Conservation (phyloP, 1,140 invertebrate species). For the Paraescarpia echinospica region DNA sequence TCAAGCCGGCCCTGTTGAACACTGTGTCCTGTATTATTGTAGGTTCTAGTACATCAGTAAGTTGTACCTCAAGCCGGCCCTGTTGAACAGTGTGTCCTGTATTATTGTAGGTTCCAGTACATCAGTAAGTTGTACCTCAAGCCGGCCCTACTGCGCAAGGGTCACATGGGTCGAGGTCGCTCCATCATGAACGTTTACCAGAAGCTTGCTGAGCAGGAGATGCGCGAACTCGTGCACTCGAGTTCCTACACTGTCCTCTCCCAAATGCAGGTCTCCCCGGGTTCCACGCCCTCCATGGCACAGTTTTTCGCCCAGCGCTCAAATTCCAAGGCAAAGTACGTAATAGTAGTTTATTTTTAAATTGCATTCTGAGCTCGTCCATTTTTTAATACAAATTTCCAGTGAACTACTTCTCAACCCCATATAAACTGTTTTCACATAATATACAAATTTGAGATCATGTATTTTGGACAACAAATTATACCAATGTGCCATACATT, state of each 20-base stretch:
- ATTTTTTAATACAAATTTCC: constrained; percentile 5
- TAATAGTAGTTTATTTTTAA: neutral
- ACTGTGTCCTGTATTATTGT: too few species aligned
- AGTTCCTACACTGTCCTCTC: constrained; percentile 9
- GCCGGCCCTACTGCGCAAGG: constrained; percentile 75
- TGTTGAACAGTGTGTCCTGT: too few species aligned
- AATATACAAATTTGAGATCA: neutral
- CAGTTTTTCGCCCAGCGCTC: neutral
- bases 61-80: too few species aligned
- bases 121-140: constrained; percentile 92
- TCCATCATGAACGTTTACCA: constrained; percentile 29
- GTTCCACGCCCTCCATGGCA: neutral
- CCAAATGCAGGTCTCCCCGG: neutral
- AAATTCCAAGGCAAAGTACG: neutral
- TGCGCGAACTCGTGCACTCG: neutral
- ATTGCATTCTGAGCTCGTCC: neutral
- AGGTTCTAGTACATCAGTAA: too few species aligned
- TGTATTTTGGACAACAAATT: neutral
- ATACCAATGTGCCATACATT: neutral
- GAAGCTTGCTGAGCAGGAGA: constrained; percentile 12
- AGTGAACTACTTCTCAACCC: neutral
- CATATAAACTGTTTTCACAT: too few species aligned
- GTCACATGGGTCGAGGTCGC: constrained; percentile 15
- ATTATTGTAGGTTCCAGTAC: constrained; percentile 75
- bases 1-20: too few species aligned